phyloP scores from a whole-genome alignment of 2,888 invertebrate genomes.

The Cartodere bifasciata region DNA sequence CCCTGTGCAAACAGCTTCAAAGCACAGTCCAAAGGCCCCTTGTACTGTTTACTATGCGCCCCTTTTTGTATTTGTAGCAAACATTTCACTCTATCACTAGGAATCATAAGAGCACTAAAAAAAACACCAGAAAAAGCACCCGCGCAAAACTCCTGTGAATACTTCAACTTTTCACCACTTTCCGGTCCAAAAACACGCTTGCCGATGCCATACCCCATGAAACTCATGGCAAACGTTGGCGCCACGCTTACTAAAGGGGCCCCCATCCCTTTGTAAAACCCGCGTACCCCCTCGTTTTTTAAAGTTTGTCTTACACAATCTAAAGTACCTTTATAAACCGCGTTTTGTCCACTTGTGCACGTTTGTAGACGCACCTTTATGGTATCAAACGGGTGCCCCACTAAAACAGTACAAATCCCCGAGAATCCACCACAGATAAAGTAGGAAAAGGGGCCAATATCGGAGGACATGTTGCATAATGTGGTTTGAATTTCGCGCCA shows the following conservation, averaged over 20 bases:
- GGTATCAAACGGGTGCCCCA: conserved; percentile 96
- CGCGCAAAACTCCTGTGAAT: conserved; percentile 69
- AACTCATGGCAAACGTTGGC: conserved; percentile 91
- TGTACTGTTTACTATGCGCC: conserved; percentile 52
- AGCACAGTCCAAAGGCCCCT: conserved; percentile 77
- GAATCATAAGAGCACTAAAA: conserved; percentile 88
- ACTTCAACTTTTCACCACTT: conserved; percentile 38
- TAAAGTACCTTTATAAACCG: conserved; percentile 51
- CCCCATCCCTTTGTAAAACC: conserved; percentile 30
- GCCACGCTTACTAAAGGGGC: conserved; percentile 87
- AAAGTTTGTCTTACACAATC: conserved; percentile 79
- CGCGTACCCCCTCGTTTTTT: conserved; percentile 12
- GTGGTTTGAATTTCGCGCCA: no score
- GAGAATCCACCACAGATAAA: conserved; percentile 95
- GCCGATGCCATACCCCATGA: conserved; percentile 75
- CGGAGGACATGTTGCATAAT: no score
- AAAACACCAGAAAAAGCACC: conserved; percentile 89
- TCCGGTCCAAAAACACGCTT: conserved; percentile 60
- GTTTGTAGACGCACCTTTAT: conserved; percentile 48
- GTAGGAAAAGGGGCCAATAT: conserved; percentile 72
- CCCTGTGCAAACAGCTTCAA: conserved; percentile 77
- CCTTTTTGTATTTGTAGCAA: conserved; percentile 75
- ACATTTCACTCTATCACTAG: conserved; percentile 93
- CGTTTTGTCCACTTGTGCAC: no score
- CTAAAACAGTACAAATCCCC: conserved; percentile 85